Evolutionary conservation across 2,797 vertebrate species (phyloP).

Genomic region (Sebastes ruberrimus): DNA sequence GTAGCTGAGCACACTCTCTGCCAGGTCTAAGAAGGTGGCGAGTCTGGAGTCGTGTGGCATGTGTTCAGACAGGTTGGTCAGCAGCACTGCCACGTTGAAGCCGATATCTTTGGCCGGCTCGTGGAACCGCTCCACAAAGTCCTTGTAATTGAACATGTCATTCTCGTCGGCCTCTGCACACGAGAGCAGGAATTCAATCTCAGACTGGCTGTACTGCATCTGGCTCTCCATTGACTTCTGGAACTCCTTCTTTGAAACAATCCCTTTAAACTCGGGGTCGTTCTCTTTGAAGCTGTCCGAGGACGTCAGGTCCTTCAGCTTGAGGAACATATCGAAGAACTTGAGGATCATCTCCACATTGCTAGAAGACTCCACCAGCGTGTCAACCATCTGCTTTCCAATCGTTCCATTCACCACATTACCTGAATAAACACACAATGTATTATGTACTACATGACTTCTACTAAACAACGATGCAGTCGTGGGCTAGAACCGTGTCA

Average conservation of each 20-base stretch:
- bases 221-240: conserved; percentile 98
- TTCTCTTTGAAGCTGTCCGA: conserved; percentile 95
- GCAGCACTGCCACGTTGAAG: conserved; percentile 95
- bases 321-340: conserved; percentile 98
- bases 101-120: conserved; percentile 98
- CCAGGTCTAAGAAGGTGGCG: conserved; percentile 90
- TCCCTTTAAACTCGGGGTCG: conserved; percentile 92
- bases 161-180: conserved; percentile 96
- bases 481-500: not conserved
- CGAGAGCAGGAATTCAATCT: conserved; percentile 94
- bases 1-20: conserved; percentile 94
- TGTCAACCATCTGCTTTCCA: conserved; percentile 98
- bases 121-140: conserved; percentile 96
- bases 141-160: conserved; percentile 93
- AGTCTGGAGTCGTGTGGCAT: conserved; percentile 96
- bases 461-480: not conserved
- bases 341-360: conserved; percentile 99
- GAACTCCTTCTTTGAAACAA: conserved; percentile 97
- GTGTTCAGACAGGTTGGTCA: conserved; percentile 97
- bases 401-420: conserved; percentile 98
- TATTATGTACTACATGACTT: not conserved
- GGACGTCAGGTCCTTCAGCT: conserved; percentile 94
- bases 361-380: conserved; percentile 95
- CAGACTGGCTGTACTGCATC: conserved; percentile 94
- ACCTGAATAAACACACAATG: conserved; percentile 71